Percentiles rank a stretch among this genome's conserved stretches.
Conservation (phyloP, 1,140 invertebrate species). For the Platyscapa corneri region DNA sequence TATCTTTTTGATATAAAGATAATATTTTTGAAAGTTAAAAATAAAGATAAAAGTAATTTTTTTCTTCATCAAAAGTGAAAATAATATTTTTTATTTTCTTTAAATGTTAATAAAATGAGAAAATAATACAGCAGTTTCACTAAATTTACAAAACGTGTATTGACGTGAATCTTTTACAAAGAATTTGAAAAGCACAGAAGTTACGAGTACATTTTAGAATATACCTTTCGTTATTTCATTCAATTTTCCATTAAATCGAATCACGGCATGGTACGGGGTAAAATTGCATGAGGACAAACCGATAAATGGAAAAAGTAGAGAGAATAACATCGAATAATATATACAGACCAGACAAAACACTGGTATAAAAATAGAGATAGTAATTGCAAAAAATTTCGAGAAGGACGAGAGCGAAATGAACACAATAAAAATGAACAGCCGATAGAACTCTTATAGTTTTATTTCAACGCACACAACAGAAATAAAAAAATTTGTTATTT, state of each 20-base stretch:
- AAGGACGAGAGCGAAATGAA: neutral
- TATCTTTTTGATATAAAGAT: too few relatives aligned
- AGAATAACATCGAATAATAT: conserved; percentile 35
- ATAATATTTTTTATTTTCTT: too few relatives aligned
- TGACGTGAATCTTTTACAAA: neutral
- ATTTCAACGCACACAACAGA: neutral
- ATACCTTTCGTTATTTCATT: conserved; percentile 32
- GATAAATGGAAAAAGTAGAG: conserved; percentile 6
- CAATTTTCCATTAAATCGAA: conserved; percentile 52
- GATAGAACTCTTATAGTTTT: neutral
- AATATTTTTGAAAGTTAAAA: too few relatives aligned
- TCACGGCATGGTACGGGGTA: conserved; percentile 33
- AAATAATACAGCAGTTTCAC: neutral
- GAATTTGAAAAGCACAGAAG: neutral
- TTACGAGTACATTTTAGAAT: conserved; percentile 19
- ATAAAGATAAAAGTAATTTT: too few relatives aligned
- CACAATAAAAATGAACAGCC: neutral
- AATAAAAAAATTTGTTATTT: neutral
- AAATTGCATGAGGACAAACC: neutral
- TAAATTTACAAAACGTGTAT: neutral
- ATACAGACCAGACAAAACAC: neutral
- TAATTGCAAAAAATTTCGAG: conserved; percentile 21
- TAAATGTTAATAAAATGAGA: neutral
- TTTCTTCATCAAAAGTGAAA: too few relatives aligned
- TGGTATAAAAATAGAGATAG: conserved; percentile 20